Evolutionary conservation across 2,888 invertebrate genomes (phyloP), one percentile per base, ranked within the genome.

Genomic region (Cistogaster globosa): DNA sequence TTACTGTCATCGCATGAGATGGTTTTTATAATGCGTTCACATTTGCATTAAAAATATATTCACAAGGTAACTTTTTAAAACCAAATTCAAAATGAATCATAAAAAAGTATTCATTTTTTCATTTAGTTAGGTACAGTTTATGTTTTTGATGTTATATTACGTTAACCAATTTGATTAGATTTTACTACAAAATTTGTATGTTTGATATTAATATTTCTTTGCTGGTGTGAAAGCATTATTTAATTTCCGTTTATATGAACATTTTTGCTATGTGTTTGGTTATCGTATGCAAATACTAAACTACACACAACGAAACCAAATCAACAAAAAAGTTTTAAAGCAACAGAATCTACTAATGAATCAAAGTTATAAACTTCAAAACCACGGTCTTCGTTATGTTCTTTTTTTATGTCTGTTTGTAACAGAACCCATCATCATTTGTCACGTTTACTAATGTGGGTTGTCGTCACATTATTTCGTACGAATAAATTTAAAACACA

Each of bases 401-500:
- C 51, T 42, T 16, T 48, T 20, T 32, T 55, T 32, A 16, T 83
- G 71, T 77, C 83, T 57, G 65, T 78, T 72, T 51, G 58, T 67
- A 45, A 68, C 72, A 83, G 83, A 68, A 78, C 69, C 60, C 60
- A 69, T 69, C 77, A 78, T 78, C 68, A 83, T 72, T 83, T 83
- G 83, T 78, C 83, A 83, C 83, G 83, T 83, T 83, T 74, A 74
- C 51, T 72, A 68, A 77, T 72, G 83, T 83, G 72, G 77, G 65
- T 62, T 78, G 83, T 83, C 62, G 67, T 72, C 77, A 69, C 77
- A 83, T 83, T 83, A 67, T 72, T 77, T 77, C 63, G 67, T 67
- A 58, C 36, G 48, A 58, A 76, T 48, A 36, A n/a, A 67, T n/a
- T 48, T 67, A 22, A 42, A 63, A 63, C 63, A 65, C 74, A 82